A percentile compares a stretch with the other conserved stretches of the same genome.
Evolutionary conservation across 2,113 vertebrate species (phyloP).

Genomic region (Amazona vittata): DNA sequence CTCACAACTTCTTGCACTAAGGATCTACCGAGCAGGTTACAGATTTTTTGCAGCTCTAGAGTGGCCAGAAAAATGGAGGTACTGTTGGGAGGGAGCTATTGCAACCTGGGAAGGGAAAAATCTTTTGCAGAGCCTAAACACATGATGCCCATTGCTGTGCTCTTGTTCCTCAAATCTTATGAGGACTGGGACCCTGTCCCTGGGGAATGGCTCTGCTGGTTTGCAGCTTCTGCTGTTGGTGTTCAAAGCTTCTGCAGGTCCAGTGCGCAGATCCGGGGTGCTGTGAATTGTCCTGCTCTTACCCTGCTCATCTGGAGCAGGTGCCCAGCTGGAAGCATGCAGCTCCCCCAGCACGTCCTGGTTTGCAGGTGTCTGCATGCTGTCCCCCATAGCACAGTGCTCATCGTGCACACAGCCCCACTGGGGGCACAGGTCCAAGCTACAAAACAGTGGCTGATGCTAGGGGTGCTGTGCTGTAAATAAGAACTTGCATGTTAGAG

Average conservation of each 20-base stretch:
- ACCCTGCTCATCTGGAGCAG: background rate
- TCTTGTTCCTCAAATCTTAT: background rate
- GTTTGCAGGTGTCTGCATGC: accelerated
- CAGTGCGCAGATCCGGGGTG: too few relatives aligned
- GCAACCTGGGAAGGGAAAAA: background rate
- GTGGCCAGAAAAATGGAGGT: background rate
- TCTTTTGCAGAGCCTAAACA: background rate
- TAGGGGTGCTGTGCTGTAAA: background rate
- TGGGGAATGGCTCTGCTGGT: background rate
- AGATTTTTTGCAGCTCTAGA: background rate
- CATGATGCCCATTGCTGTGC: background rate
- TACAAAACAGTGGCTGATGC: background rate
- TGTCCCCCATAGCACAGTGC: accelerated
- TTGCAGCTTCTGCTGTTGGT: background rate
- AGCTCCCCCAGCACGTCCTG: background rate
- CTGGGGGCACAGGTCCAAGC: background rate
- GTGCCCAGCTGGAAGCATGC: background rate
- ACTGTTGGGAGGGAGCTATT: background rate
- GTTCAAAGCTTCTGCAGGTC: background rate
- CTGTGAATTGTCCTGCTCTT: background rate
- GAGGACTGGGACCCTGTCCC: background rate
- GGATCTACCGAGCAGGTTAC: background rate
- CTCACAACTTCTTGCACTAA: background rate
- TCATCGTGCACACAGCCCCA: accelerated
- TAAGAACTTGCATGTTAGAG: background rate